phyloP scores from a whole-genome alignment of 2,797 vertebrate genomes.

The Centroberyx gerrardi region DNA sequence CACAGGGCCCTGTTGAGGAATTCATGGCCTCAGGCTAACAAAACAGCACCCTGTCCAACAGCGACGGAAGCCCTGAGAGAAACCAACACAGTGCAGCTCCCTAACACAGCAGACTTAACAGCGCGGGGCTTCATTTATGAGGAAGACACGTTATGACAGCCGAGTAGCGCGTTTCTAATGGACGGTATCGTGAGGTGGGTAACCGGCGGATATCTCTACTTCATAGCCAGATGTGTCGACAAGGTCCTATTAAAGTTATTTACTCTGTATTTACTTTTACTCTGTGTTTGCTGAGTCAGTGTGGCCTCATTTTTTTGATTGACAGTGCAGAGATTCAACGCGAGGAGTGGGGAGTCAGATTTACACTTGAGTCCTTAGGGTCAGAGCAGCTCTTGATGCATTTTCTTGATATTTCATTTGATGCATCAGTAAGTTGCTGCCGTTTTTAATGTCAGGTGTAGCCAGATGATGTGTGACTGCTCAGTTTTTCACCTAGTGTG shows the following conservation, averaged over 20 bases:
- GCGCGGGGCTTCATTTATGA: slow-evolving; percentile 39
- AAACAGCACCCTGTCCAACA: slow-evolving; percentile 73
- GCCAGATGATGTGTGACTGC: not conserved
- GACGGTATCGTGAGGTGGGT: slow-evolving; percentile 57
- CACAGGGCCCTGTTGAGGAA: slow-evolving; percentile 79
- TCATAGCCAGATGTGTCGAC: slow-evolving; percentile 8
- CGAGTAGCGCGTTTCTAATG: slow-evolving; percentile 29
- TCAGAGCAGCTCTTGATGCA: not conserved
- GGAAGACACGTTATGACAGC: slow-evolving; percentile 39
- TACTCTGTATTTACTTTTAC: not conserved
- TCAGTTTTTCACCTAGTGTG: not conserved
- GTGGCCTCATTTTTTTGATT: slow-evolving; percentile 17
- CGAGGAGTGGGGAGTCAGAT: slow-evolving; percentile 4
- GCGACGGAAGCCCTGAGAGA: slow-evolving; percentile 56
- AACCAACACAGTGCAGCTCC: slow-evolving; percentile 38
- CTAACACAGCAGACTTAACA: slow-evolving; percentile 34
- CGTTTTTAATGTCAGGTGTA: not conserved
- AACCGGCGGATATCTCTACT: not conserved
- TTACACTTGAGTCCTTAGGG: not conserved
- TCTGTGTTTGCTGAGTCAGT: slow-evolving; percentile 37
- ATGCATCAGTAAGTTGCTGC: not conserved
- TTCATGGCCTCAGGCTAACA: slow-evolving; percentile 82
- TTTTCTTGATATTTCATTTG: not conserved
- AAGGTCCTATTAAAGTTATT: slow-evolving; percentile 18
- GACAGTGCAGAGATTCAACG: slow-evolving; percentile 24